Evolutionary conservation across 2,113 vertebrate genomes (phyloP), one percentile per base, ranked within the genome.

Genomic region (Lanius collurio): DNA sequence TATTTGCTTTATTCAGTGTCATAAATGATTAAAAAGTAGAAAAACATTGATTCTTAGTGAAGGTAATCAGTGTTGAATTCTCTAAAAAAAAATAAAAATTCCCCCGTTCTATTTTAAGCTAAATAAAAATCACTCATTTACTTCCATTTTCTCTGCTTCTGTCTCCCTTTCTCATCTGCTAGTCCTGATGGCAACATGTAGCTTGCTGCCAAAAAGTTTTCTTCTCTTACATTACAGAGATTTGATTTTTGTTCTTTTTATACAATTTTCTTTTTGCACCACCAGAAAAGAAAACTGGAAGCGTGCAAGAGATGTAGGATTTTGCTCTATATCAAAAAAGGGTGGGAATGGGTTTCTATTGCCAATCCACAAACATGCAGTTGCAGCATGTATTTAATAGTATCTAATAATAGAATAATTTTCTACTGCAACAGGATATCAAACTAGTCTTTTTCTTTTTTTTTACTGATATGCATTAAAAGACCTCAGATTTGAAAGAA

Each of bases 1-100:
- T 96, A 90, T 97, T 95, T 76, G 74, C 90, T 95, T 95, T 91
- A 18, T 79, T 76, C 46, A 30, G n/a, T 85, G 50, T 87, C 88
- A 87, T 52, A 89, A 80, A 94, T 82, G 2, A 89, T 39, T 75
- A 50, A 85, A 96, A 94, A 89, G 68, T 46, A 75, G 56, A 76
- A 82, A 96, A 94, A 71, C 49, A 87, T 75, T 84, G 49, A 60
- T 87, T 95, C 53, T 21, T 68, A 76, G 46, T 53, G 57, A 76
- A 94, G 57, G 84, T 89, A 94, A 56, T 74, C 42, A 87, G n/a
- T 44, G 53, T 91, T 74, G 21, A 15, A 41, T 74, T 73, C 50
- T 91, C 33, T 69, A 13, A 65, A 49, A 50, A 53, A 37, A 63
- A 9, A 59, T 35, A 46, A 44, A 26, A 13, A 31, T 75, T 30